Base-by-base conservation (phyloP, 2,888 invertebrate species). In the Volucella bombylans region DNA sequence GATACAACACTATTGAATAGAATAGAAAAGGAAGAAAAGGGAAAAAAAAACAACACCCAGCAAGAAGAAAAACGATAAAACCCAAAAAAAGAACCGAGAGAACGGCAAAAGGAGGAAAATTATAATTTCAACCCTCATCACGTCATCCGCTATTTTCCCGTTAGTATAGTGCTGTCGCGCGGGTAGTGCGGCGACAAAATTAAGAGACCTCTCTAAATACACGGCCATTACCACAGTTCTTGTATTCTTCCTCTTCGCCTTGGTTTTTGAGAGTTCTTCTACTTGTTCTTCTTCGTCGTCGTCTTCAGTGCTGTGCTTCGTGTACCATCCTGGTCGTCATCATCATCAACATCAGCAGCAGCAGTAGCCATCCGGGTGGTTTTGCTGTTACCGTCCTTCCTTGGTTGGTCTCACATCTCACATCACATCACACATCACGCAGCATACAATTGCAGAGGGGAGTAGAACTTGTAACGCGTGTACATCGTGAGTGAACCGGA, bases 61-160 rank as follows among this genome's bases (percentile, higher is more conserved):
- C 31, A 55, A 39, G 57, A 31, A 49, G 61, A 57, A 79, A 45
- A 71, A 74, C 59, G 62, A 76, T 45, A 65, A 71, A 57, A 68
- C 38, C 41, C 50, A 54, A 54, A 55, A 68, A 43, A 72, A 47
- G 18, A 62, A 57, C 50, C 47, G 18, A 43, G 61, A 50, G 31
- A 0, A 31, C 31, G 6, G 31, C 31, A 62, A 72, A 71, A 57
- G 81, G 61, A 79, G 78, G 80, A 81, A 86, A 81, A 79, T 81
- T 78, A 74, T 73, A 72, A 87, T 85, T 85, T 73, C 87, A 85
- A 86, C 87, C 87, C 87, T 85, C 86, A 86, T 82, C 85, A 78
- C 82, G 82, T 86, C 76, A 87, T 82, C 73, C 72, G 78, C 81
- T 76, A 80, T 86, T 79, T 85, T 80, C 64, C 86, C 79, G 79